These are phyloP conservation scores for Apis cerana DNA, from an alignment of 1,140 invertebrate genomes.

Conservation along the genomic window DNA sequence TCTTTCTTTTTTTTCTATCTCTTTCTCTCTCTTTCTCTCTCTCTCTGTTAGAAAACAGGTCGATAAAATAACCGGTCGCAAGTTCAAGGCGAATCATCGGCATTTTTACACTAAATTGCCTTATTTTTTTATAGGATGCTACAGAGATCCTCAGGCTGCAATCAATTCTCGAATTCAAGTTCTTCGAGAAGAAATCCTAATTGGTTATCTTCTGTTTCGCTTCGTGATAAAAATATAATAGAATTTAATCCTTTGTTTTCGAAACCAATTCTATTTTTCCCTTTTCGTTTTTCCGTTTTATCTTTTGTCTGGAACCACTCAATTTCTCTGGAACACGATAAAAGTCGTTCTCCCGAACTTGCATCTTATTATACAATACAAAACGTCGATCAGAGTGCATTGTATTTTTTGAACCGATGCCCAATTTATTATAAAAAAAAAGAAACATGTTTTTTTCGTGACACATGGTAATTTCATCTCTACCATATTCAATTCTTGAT, in stretches of 20 bases:
- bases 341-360: background rate
- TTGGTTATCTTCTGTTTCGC: too few relatives aligned
- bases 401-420: background rate
- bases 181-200: constrained; percentile 19
- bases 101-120: constrained; percentile 33
- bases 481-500: too few relatives aligned
- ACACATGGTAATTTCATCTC: too few relatives aligned
- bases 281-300: too few relatives aligned
- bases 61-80: constrained; percentile 37
- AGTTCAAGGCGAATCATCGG: constrained; percentile 63
- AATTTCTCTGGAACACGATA: background rate
- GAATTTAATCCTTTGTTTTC: too few relatives aligned
- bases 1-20: background rate
- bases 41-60: background rate
- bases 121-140: constrained; percentile 52
- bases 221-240: too few relatives aligned
- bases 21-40: too few relatives aligned
- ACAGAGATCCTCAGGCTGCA: background rate
- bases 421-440: background rate
- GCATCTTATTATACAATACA: background rate
- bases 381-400: too few relatives aligned
- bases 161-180: constrained; percentile 1
- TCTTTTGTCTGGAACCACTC: background rate
- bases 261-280: too few relatives aligned
- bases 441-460: background rate